These are phyloP conservation scores for Agonopterix subpropinquella DNA, from an alignment of 2,888 invertebrate species.

Conservation along the genomic window DNA sequence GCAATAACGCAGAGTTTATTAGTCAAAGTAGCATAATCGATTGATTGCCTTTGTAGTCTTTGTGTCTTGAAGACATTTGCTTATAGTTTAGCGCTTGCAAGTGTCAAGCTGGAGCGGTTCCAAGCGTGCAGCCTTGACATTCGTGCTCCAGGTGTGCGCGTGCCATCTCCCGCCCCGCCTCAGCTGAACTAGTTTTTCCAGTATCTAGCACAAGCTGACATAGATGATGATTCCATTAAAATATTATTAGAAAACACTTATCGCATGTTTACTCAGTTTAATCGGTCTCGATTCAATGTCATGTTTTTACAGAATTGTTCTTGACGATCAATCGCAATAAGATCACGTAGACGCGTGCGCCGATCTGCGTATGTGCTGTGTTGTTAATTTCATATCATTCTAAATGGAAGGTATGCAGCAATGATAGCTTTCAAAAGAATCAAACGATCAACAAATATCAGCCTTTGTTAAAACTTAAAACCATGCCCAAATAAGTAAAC, in stretches of 20 bases:
- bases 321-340: constrained; percentile 3
- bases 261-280: constrained; percentile 13
- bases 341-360: constrained; percentile 12
- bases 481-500: too few species aligned
- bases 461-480: too few species aligned
- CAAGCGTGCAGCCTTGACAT: constrained; percentile 69
- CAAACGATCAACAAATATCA: too few species aligned
- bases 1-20: constrained; percentile 12
- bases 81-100: constrained; percentile 21
- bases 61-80: neutral
- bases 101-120: constrained; percentile 55
- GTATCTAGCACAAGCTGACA: constrained; percentile 26
- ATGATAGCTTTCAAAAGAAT: too few species aligned
- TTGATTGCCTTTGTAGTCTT: neutral
- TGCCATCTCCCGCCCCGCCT: constrained; percentile 32
- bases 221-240: constrained; percentile 15
- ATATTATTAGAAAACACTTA: constrained; percentile 10
- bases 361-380: neutral
- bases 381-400: too few species aligned
- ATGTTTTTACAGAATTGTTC: constrained; percentile 8
- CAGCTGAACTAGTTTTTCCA: constrained; percentile 39
- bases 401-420: too few species aligned
- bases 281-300: neutral
- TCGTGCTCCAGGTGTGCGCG: constrained; percentile 58
- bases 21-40: too few species aligned